phyloP scores from a whole-genome alignment of 2,888 invertebrate species.

The Tinea trinotella region DNA sequence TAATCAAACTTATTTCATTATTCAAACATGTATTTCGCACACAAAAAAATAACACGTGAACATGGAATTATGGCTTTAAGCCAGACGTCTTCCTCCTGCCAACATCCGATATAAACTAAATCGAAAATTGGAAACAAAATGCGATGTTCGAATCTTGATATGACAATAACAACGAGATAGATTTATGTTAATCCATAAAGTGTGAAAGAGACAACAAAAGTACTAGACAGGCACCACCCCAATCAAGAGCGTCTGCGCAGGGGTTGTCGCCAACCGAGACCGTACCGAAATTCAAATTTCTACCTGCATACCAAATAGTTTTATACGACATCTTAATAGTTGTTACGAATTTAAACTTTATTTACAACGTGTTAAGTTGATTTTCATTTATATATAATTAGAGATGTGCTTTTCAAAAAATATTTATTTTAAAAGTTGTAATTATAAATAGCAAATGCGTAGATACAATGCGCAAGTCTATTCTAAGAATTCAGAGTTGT shows the following conservation, averaged over 20 bases:
- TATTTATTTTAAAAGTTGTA: conserved; percentile 45
- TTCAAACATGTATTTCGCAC: neutral
- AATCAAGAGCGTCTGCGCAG: conserved; percentile 52
- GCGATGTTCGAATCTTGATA: conserved; percentile 69
- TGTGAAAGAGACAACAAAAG: conserved; percentile 39
- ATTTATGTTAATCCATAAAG: conserved; percentile 39
- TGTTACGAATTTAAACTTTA: conserved; percentile 45
- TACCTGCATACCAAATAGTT: conserved; percentile 46
- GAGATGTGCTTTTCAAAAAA: conserved; percentile 35
- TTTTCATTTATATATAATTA: neutral
- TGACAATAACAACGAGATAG: conserved; percentile 69
- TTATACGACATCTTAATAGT: conserved; percentile 29
- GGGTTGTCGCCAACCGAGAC: conserved; percentile 68
- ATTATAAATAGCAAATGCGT: conserved; percentile 68
- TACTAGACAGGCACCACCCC: conserved; percentile 61
- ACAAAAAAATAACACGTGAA: conserved; percentile 43
- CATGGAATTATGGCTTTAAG: conserved; percentile 46
- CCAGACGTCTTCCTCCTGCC: conserved; percentile 65
- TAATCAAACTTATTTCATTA: neutral
- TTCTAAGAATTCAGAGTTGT: conserved; percentile 55
- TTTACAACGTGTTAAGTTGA: conserved; percentile 19
- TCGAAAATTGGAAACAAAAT: conserved; percentile 71
- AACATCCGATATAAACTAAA: conserved; percentile 71
- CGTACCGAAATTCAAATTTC: conserved; percentile 56
- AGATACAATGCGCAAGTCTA: conserved; percentile 63